These are phyloP conservation scores for Actias luna DNA, from an alignment of 2,888 invertebrate species.

Conservation along the genomic window DNA sequence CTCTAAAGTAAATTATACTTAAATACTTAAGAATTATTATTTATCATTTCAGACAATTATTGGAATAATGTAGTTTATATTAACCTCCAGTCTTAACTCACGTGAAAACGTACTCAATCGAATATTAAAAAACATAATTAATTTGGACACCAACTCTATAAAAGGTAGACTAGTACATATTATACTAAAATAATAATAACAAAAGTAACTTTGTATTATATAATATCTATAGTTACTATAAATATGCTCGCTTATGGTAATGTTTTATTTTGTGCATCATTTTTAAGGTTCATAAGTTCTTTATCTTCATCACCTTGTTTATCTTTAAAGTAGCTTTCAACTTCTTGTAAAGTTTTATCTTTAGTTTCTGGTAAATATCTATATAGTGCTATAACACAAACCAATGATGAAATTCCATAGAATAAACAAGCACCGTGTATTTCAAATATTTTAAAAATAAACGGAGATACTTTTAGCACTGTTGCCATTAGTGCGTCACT, in stretches of 20 bases:
- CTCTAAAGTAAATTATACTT: neutral
- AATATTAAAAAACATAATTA: neutral
- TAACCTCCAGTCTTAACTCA: neutral
- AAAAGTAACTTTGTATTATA: neutral
- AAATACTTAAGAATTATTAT: neutral
- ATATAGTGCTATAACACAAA: constrained; percentile 24
- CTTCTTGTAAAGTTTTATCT: constrained; percentile 29
- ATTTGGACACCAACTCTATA: neutral
- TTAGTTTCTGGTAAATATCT: constrained; percentile 34
- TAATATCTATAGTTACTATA: neutral
- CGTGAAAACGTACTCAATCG: neutral
- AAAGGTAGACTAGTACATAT: constrained; percentile 14
- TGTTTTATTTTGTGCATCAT: constrained; percentile 12
- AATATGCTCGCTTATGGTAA: constrained; percentile 7
- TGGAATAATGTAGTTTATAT: neutral
- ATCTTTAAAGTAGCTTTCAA: constrained; percentile 24
- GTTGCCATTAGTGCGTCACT: constrained; percentile 19
- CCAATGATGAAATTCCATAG: constrained; percentile 24
- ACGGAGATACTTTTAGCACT: constrained; percentile 29
- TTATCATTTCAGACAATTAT: neutral
- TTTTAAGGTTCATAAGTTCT: constrained; percentile 20
- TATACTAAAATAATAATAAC: neutral
- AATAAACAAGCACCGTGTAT: constrained; percentile 31
- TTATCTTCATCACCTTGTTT: constrained; percentile 19
- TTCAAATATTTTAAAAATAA: constrained; percentile 25